Conservation (phyloP, 2,797 vertebrate species). For the Poeciliopsis turneri region DNA sequence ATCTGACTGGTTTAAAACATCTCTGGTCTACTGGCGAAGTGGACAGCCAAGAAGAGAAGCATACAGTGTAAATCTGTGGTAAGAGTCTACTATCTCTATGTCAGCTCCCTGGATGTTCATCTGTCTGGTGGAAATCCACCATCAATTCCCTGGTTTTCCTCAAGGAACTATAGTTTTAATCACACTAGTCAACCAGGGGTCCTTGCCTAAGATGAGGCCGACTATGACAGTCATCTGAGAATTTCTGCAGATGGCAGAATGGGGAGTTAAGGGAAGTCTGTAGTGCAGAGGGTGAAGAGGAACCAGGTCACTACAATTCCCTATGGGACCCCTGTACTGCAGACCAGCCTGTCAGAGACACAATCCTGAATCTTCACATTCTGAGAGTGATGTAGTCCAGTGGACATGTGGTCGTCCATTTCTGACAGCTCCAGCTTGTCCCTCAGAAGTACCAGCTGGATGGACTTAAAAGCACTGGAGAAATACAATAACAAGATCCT, state of each 20-base stretch:
- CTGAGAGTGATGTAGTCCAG: background rate
- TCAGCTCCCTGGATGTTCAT: background rate
- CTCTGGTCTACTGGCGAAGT: too few species aligned
- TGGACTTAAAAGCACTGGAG: background rate
- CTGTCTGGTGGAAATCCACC: background rate
- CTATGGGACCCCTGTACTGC: background rate
- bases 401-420: background rate
- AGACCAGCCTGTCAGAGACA: background rate
- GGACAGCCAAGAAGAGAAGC: too few species aligned
- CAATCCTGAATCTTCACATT: background rate
- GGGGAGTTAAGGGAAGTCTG: background rate
- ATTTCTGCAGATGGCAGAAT: background rate
- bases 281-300: background rate
- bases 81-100: background rate
- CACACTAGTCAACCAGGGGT: background rate
- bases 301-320: background rate
- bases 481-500: background rate
- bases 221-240: background rate
- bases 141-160: background rate
- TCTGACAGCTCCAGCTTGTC: background rate
- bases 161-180: background rate
- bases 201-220: background rate
- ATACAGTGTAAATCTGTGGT: too few species aligned
- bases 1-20: too few species aligned
- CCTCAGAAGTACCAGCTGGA: background rate